Evolutionary conservation across 2,113 vertebrate genomes (phyloP), one percentile per base, ranked within the genome.

Genomic region (Halcyon malimbica): DNA sequence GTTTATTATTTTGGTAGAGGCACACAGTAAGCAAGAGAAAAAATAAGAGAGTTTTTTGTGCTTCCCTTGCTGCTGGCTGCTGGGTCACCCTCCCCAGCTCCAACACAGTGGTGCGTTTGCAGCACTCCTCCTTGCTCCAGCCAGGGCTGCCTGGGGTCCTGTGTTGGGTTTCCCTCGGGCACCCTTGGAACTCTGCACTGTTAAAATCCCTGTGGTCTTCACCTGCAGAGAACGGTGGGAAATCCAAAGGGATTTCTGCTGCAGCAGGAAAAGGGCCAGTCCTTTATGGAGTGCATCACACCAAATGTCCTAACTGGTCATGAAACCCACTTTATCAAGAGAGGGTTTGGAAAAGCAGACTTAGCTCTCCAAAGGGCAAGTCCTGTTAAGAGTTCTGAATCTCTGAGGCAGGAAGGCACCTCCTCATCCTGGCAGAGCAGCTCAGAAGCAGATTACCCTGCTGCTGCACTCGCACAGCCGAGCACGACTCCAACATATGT

Each of bases 401-500:
- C 69, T 67, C 39, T 20, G 19, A 68, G 65, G 90, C 42, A 59
- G 77, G 5, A 46, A 90, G 53, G 50, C 39, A 67, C 46, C 89
- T 78, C 74, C 63, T 83, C 28, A 11, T 69, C 57, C 59, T 85
- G 8, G 60, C 80, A 88, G 28, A 37, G 25, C 1, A 3, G 37
- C 50, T 62, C 81, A 42, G 78, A 23, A 16, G 6, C 83, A 90
- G 76, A 80, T 78, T 64, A 89, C 50, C 48, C 74, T 12, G 35
- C 37, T 67, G 84, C 35, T 83, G 60, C 67, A 31, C 14, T 64
- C 21, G 0, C 31, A 19, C 23, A 48, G 51, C 73, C 4, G 2
- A 63, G 75, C 78, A 68, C 17, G 17, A 44, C 82, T 92, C 74
- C 89, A 96, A 33, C 92, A 93, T 84, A 63, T 90, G 89, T 91